These are phyloP conservation scores for Gallinago jamesoni DNA, from an alignment of 2,113 vertebrate species.

Conservation along the genomic window DNA sequence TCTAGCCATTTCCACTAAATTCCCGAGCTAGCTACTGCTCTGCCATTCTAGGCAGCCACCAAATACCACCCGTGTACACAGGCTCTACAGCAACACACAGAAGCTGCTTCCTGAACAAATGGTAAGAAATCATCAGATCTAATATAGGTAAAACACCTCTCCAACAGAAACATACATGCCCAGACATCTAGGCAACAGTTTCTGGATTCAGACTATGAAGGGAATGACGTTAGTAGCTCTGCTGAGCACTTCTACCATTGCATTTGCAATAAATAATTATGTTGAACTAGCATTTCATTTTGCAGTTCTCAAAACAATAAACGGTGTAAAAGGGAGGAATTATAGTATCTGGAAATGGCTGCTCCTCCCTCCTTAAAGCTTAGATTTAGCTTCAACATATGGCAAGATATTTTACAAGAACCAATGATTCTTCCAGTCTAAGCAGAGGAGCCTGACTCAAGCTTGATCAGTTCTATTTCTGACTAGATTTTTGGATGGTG, in stretches of 20 bases:
- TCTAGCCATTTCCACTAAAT: not conserved
- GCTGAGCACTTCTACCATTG: not conserved
- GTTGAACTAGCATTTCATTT: not conserved
- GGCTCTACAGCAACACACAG: not conserved
- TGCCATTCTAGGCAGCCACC: not conserved
- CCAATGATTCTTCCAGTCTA: not conserved
- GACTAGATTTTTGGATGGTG: not conserved
- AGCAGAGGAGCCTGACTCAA: not conserved
- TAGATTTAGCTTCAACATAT: not conserved
- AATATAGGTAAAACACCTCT: not conserved
- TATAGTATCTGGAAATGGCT: not conserved
- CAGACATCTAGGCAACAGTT: not conserved
- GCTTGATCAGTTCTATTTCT: not conserved
- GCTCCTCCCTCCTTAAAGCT: not conserved
- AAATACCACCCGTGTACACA: rapidly evolving
- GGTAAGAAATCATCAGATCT: not conserved
- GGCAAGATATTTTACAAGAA: not conserved
- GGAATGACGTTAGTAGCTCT: not conserved
- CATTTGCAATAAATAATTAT: not conserved
- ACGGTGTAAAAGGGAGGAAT: not conserved
- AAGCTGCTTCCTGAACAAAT: not conserved
- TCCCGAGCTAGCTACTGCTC: not conserved
- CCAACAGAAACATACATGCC: not conserved
- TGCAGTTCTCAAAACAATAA: not conserved
- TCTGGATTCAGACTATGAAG: not conserved